Percentiles rank a stretch among this genome's conserved stretches.
Conservation (phyloP, 2,888 invertebrate genomes). For the Phaedon cochleariae region DNA sequence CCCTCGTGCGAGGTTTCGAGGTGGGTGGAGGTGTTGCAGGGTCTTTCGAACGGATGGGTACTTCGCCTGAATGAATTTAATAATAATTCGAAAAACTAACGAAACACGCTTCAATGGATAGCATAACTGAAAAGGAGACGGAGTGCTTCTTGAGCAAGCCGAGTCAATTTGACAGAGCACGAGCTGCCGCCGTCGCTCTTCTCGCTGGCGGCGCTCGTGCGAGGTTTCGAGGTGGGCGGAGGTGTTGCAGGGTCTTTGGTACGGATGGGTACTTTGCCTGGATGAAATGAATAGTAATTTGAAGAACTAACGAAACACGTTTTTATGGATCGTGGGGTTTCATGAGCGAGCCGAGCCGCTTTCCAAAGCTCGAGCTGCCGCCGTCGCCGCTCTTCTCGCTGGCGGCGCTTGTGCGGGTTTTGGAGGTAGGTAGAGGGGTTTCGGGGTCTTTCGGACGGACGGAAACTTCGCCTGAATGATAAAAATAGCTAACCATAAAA, state of each 20-base stretch:
- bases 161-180: conserved; percentile 59
- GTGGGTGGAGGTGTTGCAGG: conserved; percentile 29
- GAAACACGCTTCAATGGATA: too few species aligned
- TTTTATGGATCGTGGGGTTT: conserved; percentile 43
- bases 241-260: conserved; percentile 45
- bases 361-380: conserved; percentile 59
- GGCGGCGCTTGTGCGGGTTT: conserved; percentile 48
- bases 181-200: conserved; percentile 51
- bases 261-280: conserved; percentile 58
- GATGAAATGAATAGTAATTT: background rate
- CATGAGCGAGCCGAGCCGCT: conserved; percentile 57
- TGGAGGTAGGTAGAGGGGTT: conserved; percentile 25
- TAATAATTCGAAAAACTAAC: background rate
- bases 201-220: conserved; percentile 49
- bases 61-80: conserved; percentile 48
- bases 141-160: conserved; percentile 54
- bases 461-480: conserved; percentile 54
- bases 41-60: conserved; percentile 55
- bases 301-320: background rate
- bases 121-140: conserved; percentile 14
- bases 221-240: conserved; percentile 29
- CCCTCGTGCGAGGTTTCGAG: conserved; percentile 46
- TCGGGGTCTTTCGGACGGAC: conserved; percentile 51
- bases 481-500: background rate
- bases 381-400: conserved; percentile 42